Conservation (phyloP, 2,797 vertebrate genomes). For the Cephalopachus bancanus region DNA sequence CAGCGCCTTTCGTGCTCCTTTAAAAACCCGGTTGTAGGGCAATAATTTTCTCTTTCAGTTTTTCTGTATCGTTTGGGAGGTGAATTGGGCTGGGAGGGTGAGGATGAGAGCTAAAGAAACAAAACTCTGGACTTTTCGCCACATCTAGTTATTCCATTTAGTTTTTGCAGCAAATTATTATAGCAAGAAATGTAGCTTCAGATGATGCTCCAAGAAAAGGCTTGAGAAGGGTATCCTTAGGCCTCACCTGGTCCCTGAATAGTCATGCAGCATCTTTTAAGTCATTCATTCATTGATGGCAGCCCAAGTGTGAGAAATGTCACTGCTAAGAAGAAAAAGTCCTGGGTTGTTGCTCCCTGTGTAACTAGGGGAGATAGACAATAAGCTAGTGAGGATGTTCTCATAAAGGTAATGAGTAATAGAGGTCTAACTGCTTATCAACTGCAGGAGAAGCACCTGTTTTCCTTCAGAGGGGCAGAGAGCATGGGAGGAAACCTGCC, state of each 20-base stretch:
- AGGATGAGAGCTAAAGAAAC: background rate
- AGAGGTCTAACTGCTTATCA: background rate
- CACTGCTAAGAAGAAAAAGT: background rate
- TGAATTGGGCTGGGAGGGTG: background rate
- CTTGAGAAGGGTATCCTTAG: background rate
- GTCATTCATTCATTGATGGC: background rate
- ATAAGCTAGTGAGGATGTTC: background rate
- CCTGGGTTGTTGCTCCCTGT: background rate
- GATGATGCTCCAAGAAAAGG: background rate
- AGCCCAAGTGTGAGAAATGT: background rate
- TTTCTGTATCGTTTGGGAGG: background rate
- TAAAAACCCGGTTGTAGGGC: background rate
- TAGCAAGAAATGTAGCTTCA: background rate
- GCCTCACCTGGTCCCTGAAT: background rate
- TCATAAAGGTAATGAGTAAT: background rate
- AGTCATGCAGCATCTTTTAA: background rate
- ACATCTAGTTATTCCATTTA: background rate
- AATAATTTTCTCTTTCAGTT: slow-evolving; percentile 49
- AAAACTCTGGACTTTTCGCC: background rate
- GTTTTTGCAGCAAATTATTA: background rate
- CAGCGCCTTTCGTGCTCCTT: background rate
- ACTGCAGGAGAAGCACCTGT: background rate
- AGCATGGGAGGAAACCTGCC: background rate
- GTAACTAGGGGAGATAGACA: background rate
- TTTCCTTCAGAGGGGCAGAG: background rate